Evolutionary conservation across 2,113 vertebrate species (phyloP).

Genomic region (Peromyscus leucopus): DNA sequence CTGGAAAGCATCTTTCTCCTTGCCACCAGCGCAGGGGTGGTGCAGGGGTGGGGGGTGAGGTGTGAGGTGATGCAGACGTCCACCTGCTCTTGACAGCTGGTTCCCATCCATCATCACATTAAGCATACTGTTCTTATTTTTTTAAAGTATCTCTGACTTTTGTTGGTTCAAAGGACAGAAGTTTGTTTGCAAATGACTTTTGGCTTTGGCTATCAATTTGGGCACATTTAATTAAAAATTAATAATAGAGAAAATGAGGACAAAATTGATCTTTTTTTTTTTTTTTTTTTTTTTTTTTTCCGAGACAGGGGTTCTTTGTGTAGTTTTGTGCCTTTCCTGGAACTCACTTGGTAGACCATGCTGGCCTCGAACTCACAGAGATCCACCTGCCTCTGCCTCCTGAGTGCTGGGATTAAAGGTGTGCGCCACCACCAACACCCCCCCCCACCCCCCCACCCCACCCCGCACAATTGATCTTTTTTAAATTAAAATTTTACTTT

Average conservation of each 20-base stretch:
- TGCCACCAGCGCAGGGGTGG: neutral
- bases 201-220: neutral
- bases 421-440: too few species aligned
- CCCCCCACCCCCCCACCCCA: too few species aligned
- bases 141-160: neutral
- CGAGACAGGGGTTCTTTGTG: too few species aligned
- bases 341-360: too few species aligned
- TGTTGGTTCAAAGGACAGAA: neutral
- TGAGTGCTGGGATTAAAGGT: too few species aligned
- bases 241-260: conserved; percentile 27
- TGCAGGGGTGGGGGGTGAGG: neutral
- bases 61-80: neutral
- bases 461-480: neutral
- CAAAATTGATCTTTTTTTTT: neutral
- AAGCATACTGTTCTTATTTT: neutral
- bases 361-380: too few species aligned
- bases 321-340: too few species aligned
- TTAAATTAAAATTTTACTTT: neutral
- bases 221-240: conserved; percentile 15
- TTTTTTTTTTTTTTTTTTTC: too few species aligned
- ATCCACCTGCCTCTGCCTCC: too few species aligned
- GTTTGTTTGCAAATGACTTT: conserved; percentile 56
- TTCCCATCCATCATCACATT: neutral
- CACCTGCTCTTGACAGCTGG: neutral
- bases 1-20: neutral